Conservation (phyloP, 2,888 invertebrate genomes). For the Pheosia gnoma region DNA sequence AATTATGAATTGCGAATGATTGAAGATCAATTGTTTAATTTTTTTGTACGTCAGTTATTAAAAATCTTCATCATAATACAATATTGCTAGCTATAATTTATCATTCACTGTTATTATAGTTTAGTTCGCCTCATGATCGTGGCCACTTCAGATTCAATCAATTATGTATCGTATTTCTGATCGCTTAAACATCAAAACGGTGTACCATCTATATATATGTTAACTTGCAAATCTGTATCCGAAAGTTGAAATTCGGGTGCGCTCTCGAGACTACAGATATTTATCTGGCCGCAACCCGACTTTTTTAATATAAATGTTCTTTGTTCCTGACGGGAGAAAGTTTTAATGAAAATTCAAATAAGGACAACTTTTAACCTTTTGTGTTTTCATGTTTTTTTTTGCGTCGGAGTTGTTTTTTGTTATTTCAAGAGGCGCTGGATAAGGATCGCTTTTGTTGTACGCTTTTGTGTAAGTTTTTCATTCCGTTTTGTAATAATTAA, state of each 20-base stretch:
- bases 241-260: slow-evolving; percentile 77
- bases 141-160: no score
- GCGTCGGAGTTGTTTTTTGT: slow-evolving; percentile 63
- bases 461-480: slow-evolving; percentile 35
- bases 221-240: slow-evolving; percentile 51
- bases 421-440: slow-evolving; percentile 63
- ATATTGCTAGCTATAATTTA: no score
- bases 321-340: slow-evolving; percentile 82
- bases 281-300: slow-evolving; percentile 81
- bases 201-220: slow-evolving; percentile 45
- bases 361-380: slow-evolving; percentile 79
- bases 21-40: no score
- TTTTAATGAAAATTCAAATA: slow-evolving; percentile 82
- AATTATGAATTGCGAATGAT: no score
- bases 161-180: no score
- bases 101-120: no score
- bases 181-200: slow-evolving; percentile 8
- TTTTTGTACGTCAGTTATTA: no score
- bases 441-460: slow-evolving; percentile 40
- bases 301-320: slow-evolving; percentile 85
- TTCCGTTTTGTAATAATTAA: slow-evolving; percentile 19
- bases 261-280: slow-evolving; percentile 83
- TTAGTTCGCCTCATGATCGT: no score
- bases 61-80: no score
- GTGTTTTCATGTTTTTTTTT: slow-evolving; percentile 64